phyloP scores from a whole-genome alignment of 2,797 vertebrate species.

The Ictinia mississippiensis region DNA sequence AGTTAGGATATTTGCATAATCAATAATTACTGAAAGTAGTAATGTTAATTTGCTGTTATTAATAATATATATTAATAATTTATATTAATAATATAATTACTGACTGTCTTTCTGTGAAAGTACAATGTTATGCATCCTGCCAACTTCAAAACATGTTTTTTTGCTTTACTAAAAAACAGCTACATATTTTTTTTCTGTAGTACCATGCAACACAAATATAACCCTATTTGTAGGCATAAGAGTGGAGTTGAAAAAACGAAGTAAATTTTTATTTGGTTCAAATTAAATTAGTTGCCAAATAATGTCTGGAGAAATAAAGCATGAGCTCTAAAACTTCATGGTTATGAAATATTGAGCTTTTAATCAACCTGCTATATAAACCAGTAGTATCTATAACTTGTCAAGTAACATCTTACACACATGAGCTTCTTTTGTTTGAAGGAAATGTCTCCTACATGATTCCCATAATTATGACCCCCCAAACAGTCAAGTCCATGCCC shows the following conservation, averaged over 20 bases:
- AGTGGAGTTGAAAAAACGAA: slow-evolving; percentile 44
- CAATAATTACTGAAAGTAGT: slow-evolving; percentile 54
- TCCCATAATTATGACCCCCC: neutral
- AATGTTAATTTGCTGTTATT: slow-evolving; percentile 56
- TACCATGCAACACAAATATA: neutral
- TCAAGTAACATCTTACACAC: slow-evolving; percentile 45
- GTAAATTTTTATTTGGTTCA: slow-evolving; percentile 51
- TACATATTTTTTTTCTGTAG: neutral
- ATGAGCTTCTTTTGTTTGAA: slow-evolving; percentile 56
- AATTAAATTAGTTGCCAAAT: slow-evolving; percentile 37
- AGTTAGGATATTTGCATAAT: slow-evolving; percentile 53
- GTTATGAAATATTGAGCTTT: slow-evolving; percentile 60
- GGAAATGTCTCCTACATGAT: slow-evolving; percentile 60
- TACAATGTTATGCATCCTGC: slow-evolving; percentile 3
- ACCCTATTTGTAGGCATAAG: neutral
- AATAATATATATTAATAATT: neutral
- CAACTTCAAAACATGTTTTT: slow-evolving; percentile 8
- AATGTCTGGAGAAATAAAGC: slow-evolving; percentile 39
- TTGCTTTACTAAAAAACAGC: slow-evolving; percentile 12
- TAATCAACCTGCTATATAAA: slow-evolving; percentile 57
- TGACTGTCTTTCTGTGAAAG: slow-evolving; percentile 42
- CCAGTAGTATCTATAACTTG: slow-evolving; percentile 54
- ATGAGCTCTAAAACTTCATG: slow-evolving; percentile 26
- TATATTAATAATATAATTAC: neutral
- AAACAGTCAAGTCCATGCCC: neutral